Evolutionary conservation across 1,140 invertebrate species (phyloP), one percentile per base, ranked within the genome.

Genomic region (Drosophila bocki): DNA sequence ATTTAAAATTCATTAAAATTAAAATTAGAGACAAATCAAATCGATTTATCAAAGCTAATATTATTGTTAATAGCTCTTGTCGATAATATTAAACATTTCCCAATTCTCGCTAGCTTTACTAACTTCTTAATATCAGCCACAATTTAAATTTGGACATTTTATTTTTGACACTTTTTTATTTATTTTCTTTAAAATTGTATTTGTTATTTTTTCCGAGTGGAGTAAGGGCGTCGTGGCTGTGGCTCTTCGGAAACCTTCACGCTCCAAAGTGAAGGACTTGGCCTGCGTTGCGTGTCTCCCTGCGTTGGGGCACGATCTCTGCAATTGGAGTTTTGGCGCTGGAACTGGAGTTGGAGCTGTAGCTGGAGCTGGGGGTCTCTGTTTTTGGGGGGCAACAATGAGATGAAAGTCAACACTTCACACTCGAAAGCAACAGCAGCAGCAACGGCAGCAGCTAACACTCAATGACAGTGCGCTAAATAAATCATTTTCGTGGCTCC

Each of bases 391-490:
- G 70, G 53, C 54, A 74, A 42, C 85, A 71, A 65, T 61, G 75
- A 90, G 85, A 88, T 90, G 85, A 88, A 88, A 88, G 85, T 88
- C 85, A 90, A 88, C 85, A 88, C 85, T 88, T 79, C 80, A 87
- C 80, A 78, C 84, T 80, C 62, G 59, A 71, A 54, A 45, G 48
- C 62, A 51, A 57, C 56, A 48, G 44, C 32, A 41, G 33, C 70
- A 41, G 41, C 60, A 32, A 19, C 35, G 12, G 26, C 32, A 53
- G 67, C 32, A 64, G 56, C 41, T 45, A 29, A 39, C 65, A 82
- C 82, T 70, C 80, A 87, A 87, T 87, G 83, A 88, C 85, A 84
- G 76, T 69, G 84, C 81, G 78, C 53, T 88, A 88, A 88, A 88
- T 88, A 88, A 88, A 88, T 88, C 67, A 88, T 82, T 80, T 83